These are phyloP conservation scores for Alentia gelatinosa DNA, from an alignment of 2,888 invertebrate species.

Conservation along the genomic window DNA sequence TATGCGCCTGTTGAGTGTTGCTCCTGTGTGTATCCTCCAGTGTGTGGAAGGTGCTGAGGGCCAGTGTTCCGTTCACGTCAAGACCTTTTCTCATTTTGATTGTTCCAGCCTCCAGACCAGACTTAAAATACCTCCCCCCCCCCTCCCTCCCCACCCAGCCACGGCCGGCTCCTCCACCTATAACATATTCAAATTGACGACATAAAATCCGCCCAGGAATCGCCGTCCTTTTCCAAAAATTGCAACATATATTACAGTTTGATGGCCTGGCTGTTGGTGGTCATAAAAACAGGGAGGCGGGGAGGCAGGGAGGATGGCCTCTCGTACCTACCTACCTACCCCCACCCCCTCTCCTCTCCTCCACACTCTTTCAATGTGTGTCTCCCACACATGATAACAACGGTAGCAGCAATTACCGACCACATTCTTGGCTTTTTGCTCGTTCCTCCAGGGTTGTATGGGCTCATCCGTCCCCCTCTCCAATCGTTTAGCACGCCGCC, in stretches of 20 bases:
- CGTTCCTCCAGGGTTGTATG: neutral
- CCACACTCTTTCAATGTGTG: neutral
- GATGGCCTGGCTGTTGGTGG: constrained; percentile 42
- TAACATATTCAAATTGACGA: constrained; percentile 51
- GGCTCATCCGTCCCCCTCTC: neutral
- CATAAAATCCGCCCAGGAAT: constrained; percentile 38
- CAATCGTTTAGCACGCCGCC: too few species aligned
- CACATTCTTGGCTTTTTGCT: constrained; percentile 5
- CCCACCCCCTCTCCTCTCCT: too few species aligned
- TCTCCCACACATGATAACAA: neutral
- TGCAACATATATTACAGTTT: constrained; percentile 50
- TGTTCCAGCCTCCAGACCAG: neutral
- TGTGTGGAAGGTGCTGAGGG: neutral
- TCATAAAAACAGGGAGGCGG: constrained; percentile 6
- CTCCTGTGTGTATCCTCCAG: neutral
- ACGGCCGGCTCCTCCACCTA: neutral
- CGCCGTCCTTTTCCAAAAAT: constrained; percentile 48
- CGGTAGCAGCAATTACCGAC: neutral
- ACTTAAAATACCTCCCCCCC: neutral
- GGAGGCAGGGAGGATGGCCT: neutral
- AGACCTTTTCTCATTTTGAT: neutral
- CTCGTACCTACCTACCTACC: too few species aligned
- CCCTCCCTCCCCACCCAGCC: neutral
- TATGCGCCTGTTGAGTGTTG: neutral
- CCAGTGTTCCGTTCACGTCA: neutral